Percentiles rank a stretch among this genome's conserved stretches.
These are phyloP conservation scores for Chamaetylas fuelleborni DNA, from an alignment of 2,113 vertebrate genomes.

Conservation along the genomic window DNA sequence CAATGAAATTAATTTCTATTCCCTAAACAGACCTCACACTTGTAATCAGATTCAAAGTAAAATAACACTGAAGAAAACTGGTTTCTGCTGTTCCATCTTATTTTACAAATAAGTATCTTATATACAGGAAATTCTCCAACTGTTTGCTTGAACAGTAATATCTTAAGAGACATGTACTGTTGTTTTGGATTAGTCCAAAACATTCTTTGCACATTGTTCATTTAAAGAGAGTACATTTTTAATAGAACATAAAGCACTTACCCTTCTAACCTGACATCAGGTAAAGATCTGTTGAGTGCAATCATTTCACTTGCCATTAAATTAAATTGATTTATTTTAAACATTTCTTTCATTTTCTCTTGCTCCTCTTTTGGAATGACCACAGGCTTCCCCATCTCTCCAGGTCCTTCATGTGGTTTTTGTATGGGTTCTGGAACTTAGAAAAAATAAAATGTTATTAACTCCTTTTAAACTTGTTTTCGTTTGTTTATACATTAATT, in stretches of 20 bases:
- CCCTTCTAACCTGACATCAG: slow-evolving; percentile 97
- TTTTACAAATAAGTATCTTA: neutral
- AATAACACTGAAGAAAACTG: neutral
- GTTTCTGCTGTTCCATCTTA: neutral
- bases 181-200: neutral
- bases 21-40: neutral
- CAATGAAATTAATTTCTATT: neutral
- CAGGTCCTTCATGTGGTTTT: slow-evolving; percentile 92
- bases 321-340: slow-evolving; percentile 99
- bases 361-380: slow-evolving; percentile 96
- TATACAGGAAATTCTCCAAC: neutral
- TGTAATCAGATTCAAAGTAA: neutral
- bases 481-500: neutral
- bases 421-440: slow-evolving; percentile 83
- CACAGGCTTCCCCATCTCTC: slow-evolving; percentile 97
- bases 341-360: slow-evolving; percentile 99
- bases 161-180: neutral
- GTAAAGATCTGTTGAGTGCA: slow-evolving; percentile 94
- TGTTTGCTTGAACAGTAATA: neutral
- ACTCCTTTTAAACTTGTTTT: neutral
- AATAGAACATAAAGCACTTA: slow-evolving; percentile 72
- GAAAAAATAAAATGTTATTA: slow-evolving; percentile 7
- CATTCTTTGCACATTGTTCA: neutral
- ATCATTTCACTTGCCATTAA: slow-evolving; percentile 99
- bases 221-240: neutral